Base-by-base conservation (phyloP, 2,888 invertebrate genomes). In the Neelides folsomi region DNA sequence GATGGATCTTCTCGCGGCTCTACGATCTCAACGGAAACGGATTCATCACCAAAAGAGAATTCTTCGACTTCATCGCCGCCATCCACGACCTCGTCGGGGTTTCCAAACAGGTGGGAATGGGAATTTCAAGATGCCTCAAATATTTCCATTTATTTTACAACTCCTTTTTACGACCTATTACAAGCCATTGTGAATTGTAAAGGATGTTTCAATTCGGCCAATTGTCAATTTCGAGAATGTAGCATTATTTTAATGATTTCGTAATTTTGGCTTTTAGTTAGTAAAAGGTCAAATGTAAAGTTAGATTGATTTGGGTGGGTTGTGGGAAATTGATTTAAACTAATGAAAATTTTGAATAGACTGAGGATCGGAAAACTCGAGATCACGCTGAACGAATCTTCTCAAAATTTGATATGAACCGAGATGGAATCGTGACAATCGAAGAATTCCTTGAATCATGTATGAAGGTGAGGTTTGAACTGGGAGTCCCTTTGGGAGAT, bases 11-110 rank as follows among this genome's bases (percentile, higher is more conserved):
- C 75, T 60, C 58, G 44, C 84, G 88, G 65, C 74, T 97, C 52
- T 97, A 95, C 72, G 95, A 95, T 72, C 82, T 93, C 58, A 93
- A 95, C 68, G 90, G 89, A 0, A 94, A 95, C 70, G 95, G 95
- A 1, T 88, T 89, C 68, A 93, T 95, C 68, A 92, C 90, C 48
- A 79, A 88, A 62, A 76, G 83, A 63, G 94, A 95, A 73, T 77
- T 95, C 65, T 80, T 83, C 2, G 87, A 93, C 72, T 87, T 89
- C 56, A 83, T 87, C 40, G 75, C 79, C 55, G 89, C 94, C 4
- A 85, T 95, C 12, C 94, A 95, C 70, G 93, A 94, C 71, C 79
- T 95, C 68, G 72, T 75, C 67, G 75, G 75, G 19, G 63, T 67
- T 36, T 66, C 68, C 15, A 63, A 63, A 57, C 63, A 63, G 58